phyloP scores from a whole-genome alignment of 2,888 invertebrate species.

The Hyposoter dolosus region DNA sequence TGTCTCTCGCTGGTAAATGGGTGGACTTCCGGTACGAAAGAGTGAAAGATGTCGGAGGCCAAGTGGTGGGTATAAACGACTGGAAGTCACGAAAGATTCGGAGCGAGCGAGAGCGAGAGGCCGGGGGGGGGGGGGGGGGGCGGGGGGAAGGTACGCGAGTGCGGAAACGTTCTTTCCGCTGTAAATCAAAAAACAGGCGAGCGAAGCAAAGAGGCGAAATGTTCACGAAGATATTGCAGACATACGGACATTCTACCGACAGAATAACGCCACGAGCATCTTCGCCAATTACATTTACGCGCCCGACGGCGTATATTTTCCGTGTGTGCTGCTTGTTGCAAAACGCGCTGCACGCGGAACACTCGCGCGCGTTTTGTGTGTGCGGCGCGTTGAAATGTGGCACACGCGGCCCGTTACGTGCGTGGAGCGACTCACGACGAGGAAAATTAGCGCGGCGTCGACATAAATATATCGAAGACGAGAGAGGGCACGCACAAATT shows the following conservation, averaged over 20 bases:
- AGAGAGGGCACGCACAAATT: constrained; percentile 49
- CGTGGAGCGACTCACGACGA: constrained; percentile 34
- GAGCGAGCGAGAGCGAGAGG: neutral
- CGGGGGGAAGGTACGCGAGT: constrained; percentile 19
- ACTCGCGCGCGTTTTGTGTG: constrained; percentile 22
- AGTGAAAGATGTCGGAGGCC: constrained; percentile 13
- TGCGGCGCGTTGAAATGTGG: constrained; percentile 76
- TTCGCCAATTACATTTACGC: constrained; percentile 63
- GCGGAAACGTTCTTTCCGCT: constrained; percentile 61
- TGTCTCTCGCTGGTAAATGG: neutral
- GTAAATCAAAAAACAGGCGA: constrained; percentile 56
- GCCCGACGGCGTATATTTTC: constrained; percentile 67
- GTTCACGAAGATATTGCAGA: constrained; percentile 24
- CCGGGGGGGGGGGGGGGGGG: neutral
- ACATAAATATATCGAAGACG: constrained; percentile 79
- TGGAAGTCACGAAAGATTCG: constrained; percentile 5
- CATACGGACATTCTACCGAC: constrained; percentile 10
- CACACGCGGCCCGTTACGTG: constrained; percentile 47
- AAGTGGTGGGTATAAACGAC: neutral
- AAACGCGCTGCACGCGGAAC: constrained; percentile 69
- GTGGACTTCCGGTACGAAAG: constrained; percentile 9
- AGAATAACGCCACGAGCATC: constrained; percentile 50
- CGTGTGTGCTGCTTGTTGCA: constrained; percentile 63
- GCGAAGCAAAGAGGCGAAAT: constrained; percentile 41
- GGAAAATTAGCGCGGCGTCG: constrained; percentile 79